phyloP scores from a whole-genome alignment of 2,797 vertebrate species.

The Poecilia picta region DNA sequence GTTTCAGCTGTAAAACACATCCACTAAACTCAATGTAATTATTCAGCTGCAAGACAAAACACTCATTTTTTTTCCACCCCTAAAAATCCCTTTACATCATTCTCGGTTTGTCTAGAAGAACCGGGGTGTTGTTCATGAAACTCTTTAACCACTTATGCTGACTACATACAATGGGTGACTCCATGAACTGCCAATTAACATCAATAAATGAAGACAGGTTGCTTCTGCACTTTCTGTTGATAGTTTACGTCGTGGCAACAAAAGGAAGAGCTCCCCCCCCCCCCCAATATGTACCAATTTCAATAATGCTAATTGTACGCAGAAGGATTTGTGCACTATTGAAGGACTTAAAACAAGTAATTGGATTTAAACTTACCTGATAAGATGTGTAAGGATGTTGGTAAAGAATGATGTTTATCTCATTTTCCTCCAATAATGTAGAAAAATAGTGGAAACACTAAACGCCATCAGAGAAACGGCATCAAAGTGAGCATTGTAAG shows the following conservation, averaged over 20 bases:
- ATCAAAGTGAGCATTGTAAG: neutral
- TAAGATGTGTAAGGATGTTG: neutral
- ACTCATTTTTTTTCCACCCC: neutral
- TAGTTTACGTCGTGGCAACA: neutral
- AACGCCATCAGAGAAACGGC: neutral
- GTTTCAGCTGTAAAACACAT: constrained; percentile 25
- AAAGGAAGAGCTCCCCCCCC: neutral
- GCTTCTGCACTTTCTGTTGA: neutral
- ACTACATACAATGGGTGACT: neutral
- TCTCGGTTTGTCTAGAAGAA: constrained; percentile 63
- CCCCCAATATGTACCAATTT: neutral
- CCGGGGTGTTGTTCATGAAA: constrained; percentile 52
- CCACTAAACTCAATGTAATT: constrained; percentile 28
- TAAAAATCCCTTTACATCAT: constrained; percentile 30
- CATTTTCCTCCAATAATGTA: neutral
- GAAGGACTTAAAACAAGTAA: neutral
- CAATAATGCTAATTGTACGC: neutral
- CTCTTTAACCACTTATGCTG: neutral
- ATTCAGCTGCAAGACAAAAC: constrained; percentile 28
- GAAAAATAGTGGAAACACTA: neutral
- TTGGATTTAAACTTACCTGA: neutral
- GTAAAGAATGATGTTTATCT: neutral
- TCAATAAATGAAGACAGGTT: neutral
- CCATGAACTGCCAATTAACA: neutral
- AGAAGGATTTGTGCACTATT: neutral